Conservation (phyloP, 2,888 invertebrate species). For the Eupithecia dodoneata region DNA sequence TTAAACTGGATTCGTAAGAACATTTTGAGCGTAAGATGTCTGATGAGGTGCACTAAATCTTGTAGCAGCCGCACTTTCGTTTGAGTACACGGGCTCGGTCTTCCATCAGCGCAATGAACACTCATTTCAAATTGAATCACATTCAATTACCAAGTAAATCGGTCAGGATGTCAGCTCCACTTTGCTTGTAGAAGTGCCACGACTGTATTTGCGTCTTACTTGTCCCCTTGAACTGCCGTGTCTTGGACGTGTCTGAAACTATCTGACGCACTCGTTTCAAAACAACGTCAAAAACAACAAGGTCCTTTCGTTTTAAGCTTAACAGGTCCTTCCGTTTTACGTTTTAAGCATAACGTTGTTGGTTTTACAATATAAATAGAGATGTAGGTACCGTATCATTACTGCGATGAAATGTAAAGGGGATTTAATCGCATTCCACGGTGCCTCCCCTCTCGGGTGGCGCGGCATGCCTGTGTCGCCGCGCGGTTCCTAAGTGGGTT, state of each 20-base stretch:
- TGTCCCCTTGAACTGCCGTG: slow-evolving; percentile 33
- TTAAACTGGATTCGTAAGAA: not conserved
- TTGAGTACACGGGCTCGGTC: slow-evolving; percentile 51
- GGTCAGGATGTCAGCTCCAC: slow-evolving; percentile 62
- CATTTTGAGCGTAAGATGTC: not conserved
- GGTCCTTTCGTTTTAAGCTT: not conserved
- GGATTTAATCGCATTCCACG: slow-evolving; percentile 75
- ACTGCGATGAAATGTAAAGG: slow-evolving; percentile 65
- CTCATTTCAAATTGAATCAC: slow-evolving; percentile 66
- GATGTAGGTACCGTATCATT: slow-evolving; percentile 52
- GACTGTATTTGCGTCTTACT: slow-evolving; percentile 44
- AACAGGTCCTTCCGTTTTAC: not conserved
- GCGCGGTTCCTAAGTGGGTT: slow-evolving; percentile 54
- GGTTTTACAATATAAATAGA: slow-evolving; percentile 49
- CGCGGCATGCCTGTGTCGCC: slow-evolving; percentile 56
- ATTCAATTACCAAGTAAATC: slow-evolving; percentile 68
- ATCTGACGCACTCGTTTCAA: not conserved
- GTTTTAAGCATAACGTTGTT: slow-evolving; percentile 24
- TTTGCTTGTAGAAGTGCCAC: slow-evolving; percentile 45
- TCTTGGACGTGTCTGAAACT: slow-evolving; percentile 1
- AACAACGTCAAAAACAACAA: not conserved
- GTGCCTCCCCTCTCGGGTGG: slow-evolving; percentile 57
- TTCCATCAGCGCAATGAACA: slow-evolving; percentile 59
- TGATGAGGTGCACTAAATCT: slow-evolving; percentile 27
- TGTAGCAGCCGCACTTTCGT: slow-evolving; percentile 51